These are phyloP conservation scores for Eufriesea mexicana DNA, from an alignment of 1,140 invertebrate genomes.

Conservation along the genomic window DNA sequence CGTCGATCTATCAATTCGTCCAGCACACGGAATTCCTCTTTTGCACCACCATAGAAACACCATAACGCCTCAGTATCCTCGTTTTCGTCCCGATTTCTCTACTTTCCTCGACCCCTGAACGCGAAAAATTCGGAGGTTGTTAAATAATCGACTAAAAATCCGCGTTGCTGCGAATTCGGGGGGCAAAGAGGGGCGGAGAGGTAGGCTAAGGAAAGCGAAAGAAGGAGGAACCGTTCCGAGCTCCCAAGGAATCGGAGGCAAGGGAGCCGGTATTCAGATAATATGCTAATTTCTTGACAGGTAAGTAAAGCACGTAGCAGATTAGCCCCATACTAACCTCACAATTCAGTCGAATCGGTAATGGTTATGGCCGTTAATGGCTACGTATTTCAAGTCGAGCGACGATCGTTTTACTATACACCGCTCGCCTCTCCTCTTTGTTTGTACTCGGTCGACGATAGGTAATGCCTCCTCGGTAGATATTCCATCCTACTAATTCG, in stretches of 20 bases:
- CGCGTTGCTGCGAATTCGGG: neutral
- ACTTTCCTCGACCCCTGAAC: no score
- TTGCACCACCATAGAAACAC: no score
- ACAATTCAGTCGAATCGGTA: constrained; percentile 78
- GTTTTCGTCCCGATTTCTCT: no score
- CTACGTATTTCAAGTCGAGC: constrained; percentile 75
- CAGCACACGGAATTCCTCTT: neutral
- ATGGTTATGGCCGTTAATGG: constrained; percentile 81
- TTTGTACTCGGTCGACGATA: constrained; percentile 55
- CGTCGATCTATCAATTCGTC: constrained; percentile 16
- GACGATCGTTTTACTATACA: constrained; percentile 61
- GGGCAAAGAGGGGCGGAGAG: neutral
- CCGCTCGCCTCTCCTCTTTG: constrained; percentile 34
- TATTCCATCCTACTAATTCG: constrained; percentile 38
- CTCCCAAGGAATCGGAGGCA: constrained; percentile 56
- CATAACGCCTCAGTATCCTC: no score
- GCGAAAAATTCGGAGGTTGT: no score
- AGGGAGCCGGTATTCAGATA: constrained; percentile 58
- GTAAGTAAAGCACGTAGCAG: constrained; percentile 69
- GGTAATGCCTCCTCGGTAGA: constrained; percentile 42
- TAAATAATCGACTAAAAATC: neutral
- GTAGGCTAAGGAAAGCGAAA: constrained; percentile 19
- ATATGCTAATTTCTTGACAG: constrained; percentile 71
- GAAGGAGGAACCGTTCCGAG: constrained; percentile 42
- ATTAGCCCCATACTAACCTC: constrained; percentile 63